Evolutionary conservation across 2,797 vertebrate species (phyloP).

Genomic region (Echiichthys vipera): DNA sequence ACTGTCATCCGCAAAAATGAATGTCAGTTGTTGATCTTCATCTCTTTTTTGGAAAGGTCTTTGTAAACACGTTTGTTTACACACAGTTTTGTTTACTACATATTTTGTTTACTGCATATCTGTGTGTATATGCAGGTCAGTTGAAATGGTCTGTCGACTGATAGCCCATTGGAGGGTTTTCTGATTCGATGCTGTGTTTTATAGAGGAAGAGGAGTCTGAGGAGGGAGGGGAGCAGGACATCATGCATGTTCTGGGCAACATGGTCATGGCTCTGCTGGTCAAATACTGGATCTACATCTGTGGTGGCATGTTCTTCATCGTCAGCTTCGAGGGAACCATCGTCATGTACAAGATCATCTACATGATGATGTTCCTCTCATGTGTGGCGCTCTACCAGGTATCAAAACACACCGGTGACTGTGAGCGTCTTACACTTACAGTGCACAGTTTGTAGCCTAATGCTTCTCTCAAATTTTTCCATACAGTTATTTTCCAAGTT

Average conservation of each 20-base stretch:
- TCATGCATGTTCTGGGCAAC: slow-evolving; percentile 95
- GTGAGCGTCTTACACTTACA: too few species aligned
- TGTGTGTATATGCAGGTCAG: neutral
- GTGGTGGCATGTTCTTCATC: slow-evolving; percentile 99
- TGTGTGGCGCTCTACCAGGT: slow-evolving; percentile 98
- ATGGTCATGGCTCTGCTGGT: slow-evolving; percentile 95
- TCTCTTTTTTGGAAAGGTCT: neutral
- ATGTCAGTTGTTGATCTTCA: neutral
- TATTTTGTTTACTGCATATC: too few species aligned
- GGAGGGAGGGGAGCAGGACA: slow-evolving; percentile 88
- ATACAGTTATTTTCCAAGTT: neutral
- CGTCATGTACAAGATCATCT: slow-evolving; percentile 99
- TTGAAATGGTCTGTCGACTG: neutral
- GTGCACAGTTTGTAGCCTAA: neutral
- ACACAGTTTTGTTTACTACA: too few species aligned
- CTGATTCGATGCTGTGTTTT: slow-evolving; percentile 52
- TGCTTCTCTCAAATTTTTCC: neutral
- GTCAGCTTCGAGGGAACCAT: slow-evolving; percentile 98
- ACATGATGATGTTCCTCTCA: slow-evolving; percentile 98
- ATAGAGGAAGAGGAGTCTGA: slow-evolving; percentile 82
- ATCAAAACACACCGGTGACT: slow-evolving; percentile 14
- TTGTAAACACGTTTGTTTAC: neutral
- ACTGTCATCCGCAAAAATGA: neutral
- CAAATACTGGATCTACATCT: slow-evolving; percentile 99
- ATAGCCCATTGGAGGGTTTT: neutral